Evolutionary conservation across 2,888 invertebrate species (phyloP), one percentile per base, ranked within the genome.

Genomic region (Clepsis dumicolana): DNA sequence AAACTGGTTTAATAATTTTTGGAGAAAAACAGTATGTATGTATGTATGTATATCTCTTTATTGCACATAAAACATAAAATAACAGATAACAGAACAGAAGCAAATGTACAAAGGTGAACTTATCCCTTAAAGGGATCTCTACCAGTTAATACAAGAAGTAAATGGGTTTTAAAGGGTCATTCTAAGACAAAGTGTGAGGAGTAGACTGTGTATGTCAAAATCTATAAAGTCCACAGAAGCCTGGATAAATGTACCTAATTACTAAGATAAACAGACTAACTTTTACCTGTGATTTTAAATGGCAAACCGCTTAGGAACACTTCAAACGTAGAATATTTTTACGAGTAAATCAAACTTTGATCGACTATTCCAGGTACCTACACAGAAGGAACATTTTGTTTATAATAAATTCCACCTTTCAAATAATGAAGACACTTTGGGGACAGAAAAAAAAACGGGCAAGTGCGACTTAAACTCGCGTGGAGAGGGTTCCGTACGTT

Each of bases 1-100:
- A 56, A 41, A 56, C 50, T 62, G 68, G 71, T 71, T 71, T 72
- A 50, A 71, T 63, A 60, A 65, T 59, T 44, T 67, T 41, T 38
- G 12, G 41, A 25, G 59, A 27, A 27, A 32, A 54, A 54, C 32
- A 32, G 48, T 24, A 14, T 38, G 27, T 18, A n/a, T n/a, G n/a
- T n/a, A n/a, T n/a, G n/a, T n/a, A n/a, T n/a, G n/a, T n/a, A n/a
- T n/a, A n/a, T n/a, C n/a, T n/a, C n/a, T n/a, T n/a, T n/a, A n/a
- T n/a, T n/a, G n/a, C n/a, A n/a, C n/a, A n/a, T n/a, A n/a, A n/a
- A n/a, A n/a, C n/a, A n/a, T n/a, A n/a, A n/a, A n/a, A n/a, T n/a
- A n/a, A n/a, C n/a, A n/a, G n/a, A n/a, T n/a, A n/a, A n/a, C n/a
- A n/a, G n/a, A n/a, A n/a, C n/a, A n/a, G n/a, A n/a, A n/a, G n/a